Percentiles rank a stretch among this genome's conserved stretches.
Conservation (phyloP, 2,797 vertebrate species). For the Neomorphus geoffroyi region DNA sequence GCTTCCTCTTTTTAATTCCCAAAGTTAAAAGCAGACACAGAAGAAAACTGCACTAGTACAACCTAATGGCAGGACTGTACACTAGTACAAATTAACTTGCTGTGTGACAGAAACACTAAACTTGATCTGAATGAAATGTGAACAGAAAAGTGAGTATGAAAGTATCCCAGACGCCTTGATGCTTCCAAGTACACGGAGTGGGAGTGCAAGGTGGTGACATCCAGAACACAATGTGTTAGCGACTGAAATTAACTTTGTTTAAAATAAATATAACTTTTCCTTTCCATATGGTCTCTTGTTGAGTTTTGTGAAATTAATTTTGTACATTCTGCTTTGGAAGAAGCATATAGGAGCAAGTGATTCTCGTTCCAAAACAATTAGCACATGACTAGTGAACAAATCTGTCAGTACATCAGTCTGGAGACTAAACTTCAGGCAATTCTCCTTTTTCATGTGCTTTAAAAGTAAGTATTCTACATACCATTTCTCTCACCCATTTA, state of each 20-base stretch:
- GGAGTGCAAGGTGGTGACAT: not conserved
- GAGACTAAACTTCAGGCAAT: not conserved
- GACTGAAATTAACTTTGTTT: not conserved
- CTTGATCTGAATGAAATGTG: not conserved
- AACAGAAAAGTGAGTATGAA: not conserved
- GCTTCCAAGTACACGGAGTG: not conserved
- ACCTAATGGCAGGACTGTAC: not conserved
- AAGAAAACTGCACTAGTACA: not conserved
- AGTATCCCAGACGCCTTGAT: not conserved
- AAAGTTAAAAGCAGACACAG: not conserved
- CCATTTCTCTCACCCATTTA: not conserved
- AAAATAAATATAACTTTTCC: conserved; percentile 5
- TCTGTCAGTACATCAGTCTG: not conserved
- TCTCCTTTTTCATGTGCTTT: not conserved
- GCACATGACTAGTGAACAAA: not conserved
- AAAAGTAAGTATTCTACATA: not conserved
- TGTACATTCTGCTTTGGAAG: not conserved
- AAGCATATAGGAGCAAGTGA: not conserved
- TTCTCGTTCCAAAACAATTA: not conserved
- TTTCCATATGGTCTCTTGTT: not conserved
- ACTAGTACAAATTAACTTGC: not conserved
- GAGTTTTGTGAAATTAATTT: not conserved
- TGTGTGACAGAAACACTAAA: not conserved
- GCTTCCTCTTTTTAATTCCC: not conserved
- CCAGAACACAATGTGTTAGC: not conserved